These are phyloP conservation scores for Apoda limacodes DNA, from an alignment of 2,888 invertebrate species.

Conservation along the genomic window DNA sequence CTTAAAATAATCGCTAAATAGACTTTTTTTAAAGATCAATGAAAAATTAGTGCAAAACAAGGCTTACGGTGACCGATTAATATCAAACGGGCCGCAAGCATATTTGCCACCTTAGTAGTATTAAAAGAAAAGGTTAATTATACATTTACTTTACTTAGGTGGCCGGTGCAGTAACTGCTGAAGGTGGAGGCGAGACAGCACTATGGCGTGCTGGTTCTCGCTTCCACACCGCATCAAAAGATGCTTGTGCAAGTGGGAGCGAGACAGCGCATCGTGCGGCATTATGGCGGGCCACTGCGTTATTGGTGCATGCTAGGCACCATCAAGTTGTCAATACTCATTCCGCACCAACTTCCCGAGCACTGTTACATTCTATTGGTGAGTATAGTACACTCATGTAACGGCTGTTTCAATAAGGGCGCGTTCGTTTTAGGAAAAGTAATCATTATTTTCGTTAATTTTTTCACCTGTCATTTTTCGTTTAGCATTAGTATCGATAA, in stretches of 20 bases:
- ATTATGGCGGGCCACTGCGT: constrained; percentile 86
- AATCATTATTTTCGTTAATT: too few relatives aligned
- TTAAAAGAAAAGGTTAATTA: too few relatives aligned
- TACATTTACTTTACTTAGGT: constrained; percentile 51
- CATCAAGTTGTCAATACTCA: constrained; percentile 47
- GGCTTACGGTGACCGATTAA: neutral
- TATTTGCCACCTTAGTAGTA: too few relatives aligned
- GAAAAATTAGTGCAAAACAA: neutral
- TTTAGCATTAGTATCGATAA: too few relatives aligned
- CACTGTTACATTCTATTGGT: constrained; percentile 78
- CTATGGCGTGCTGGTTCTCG: constrained; percentile 52
- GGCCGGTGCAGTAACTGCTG: constrained; percentile 77
- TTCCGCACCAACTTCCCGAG: constrained; percentile 49
- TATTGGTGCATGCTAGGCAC: constrained; percentile 82
- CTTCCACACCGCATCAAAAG: constrained; percentile 36
- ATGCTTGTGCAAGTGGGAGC: constrained; percentile 57
- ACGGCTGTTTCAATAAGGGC: too few relatives aligned
- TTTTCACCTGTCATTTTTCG: too few relatives aligned
- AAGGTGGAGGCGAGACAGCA: constrained; percentile 67
- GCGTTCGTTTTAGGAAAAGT: too few relatives aligned
- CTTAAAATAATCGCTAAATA: too few relatives aligned
- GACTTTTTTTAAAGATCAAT: too few relatives aligned
- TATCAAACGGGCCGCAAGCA: too few relatives aligned
- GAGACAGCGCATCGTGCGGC: constrained; percentile 79
- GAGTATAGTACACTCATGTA: too few relatives aligned